Evolutionary conservation across 2,113 vertebrate genomes (phyloP).

Genomic region (Myotis yumanensis): DNA sequence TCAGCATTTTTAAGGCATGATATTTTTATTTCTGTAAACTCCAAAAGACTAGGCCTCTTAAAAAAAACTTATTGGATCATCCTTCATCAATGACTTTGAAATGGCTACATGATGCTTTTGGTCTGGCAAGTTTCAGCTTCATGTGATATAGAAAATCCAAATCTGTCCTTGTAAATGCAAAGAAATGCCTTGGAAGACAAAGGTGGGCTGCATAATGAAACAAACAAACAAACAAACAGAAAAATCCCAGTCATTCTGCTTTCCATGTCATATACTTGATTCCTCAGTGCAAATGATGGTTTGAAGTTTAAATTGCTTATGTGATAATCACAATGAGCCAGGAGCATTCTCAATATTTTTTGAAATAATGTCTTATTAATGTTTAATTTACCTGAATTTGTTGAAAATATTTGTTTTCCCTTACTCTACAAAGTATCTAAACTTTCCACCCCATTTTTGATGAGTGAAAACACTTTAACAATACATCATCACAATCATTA

Average conservation of each 20-base stretch:
- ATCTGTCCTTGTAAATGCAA: background rate
- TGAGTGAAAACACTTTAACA: background rate
- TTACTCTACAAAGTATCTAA: conserved; percentile 28
- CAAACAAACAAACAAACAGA: background rate
- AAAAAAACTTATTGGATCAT: background rate
- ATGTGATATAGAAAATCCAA: background rate
- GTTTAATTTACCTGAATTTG: background rate
- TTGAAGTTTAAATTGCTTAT: conserved; percentile 39
- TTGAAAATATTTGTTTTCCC: conserved; percentile 12
- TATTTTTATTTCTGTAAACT: background rate
- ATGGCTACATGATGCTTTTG: background rate
- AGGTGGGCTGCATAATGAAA: background rate
- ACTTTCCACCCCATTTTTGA: background rate
- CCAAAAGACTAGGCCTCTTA: background rate
- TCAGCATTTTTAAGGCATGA: background rate
- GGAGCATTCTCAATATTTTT: conserved; percentile 52
- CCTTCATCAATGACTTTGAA: background rate
- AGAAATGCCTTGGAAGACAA: background rate
- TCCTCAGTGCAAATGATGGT: background rate
- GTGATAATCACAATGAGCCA: background rate
- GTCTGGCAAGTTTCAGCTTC: background rate
- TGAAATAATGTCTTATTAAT: conserved; percentile 5
- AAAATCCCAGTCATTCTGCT: background rate
- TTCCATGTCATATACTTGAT: background rate
- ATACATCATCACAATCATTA: background rate